Evolutionary conservation across 2,113 vertebrate genomes (phyloP), one percentile per base, ranked within the genome.

Genomic region (Fregetta grallaria): DNA sequence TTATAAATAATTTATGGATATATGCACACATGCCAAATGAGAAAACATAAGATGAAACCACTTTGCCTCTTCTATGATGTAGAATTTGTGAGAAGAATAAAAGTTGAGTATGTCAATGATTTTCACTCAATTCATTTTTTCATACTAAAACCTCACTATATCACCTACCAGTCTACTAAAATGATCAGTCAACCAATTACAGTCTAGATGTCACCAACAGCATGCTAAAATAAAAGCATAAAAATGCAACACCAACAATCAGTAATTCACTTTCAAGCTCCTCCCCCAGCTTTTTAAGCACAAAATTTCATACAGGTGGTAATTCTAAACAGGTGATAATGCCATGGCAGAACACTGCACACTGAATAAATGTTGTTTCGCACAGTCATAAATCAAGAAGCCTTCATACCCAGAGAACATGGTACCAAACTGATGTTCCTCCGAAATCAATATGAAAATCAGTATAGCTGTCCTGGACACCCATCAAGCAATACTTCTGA

Each of bases 401-500:
- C 40, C 67, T 74, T 91, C 98, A 97, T 98, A 99, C 99, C 99
- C 99, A 99, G 89, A 99, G 99, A 95, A 99, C 99, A 44, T 99
- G 99, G 97, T 99, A 99, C 99, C 99, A 99, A 92, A 99, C 99
- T 47, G 99, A 99, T 40, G 99, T 99, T 90, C 99, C 99, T 63
- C 99, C 99, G 58, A 99, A 99, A 98, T 99, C 99, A 32, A 99
- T 99, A 98, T 99, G 99, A 97, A 99, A 99, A 95, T 99, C 99
- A 5, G 99, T 99, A 83, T 99, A 99, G 97, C 99, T 99, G 97
- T 99, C 98, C 97, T 99, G 99, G 94, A 99, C 99, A 65, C 99
- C 99, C 99, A 99, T 99, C 79, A 99, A 98, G 93, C 99, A 99
- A 94, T 99, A 99, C 98, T 99, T 99, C 98, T 99, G 99, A 97